Percentiles rank a stretch among this genome's conserved stretches.
Evolutionary conservation across 2,888 invertebrate genomes (phyloP).

Genomic region (Aporophyla nigra): DNA sequence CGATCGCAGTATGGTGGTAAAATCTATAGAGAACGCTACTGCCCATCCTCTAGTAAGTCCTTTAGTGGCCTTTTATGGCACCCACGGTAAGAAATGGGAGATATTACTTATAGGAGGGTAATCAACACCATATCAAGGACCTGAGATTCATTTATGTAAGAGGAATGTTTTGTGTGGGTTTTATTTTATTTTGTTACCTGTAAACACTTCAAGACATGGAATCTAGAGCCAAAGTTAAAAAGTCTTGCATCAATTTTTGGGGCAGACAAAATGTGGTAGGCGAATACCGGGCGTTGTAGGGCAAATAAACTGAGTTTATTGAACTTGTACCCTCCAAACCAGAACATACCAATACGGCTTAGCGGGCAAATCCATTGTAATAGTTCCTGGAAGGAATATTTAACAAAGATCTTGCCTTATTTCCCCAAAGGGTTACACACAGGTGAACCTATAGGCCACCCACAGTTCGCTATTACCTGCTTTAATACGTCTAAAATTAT

Average conservation of each 20-base stretch:
- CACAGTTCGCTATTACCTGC: background rate
- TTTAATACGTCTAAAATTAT: constrained; percentile 12
- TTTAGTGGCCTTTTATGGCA: no score
- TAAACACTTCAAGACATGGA: background rate
- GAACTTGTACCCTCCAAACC: background rate
- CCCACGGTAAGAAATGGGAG: background rate
- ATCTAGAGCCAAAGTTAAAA: background rate
- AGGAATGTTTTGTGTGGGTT: background rate
- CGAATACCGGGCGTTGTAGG: background rate
- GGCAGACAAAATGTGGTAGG: no score
- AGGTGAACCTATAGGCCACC: background rate
- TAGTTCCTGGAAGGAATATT: background rate
- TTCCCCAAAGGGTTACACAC: background rate
- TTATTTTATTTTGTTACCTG: background rate
- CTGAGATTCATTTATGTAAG: background rate
- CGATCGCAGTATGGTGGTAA: no score
- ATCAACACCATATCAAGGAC: background rate
- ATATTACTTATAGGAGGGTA: background rate
- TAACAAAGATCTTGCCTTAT: background rate
- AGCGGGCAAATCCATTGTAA: background rate
- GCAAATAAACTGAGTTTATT: no score
- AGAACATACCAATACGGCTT: no score
- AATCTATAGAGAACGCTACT: no score
- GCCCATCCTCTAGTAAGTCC: no score
- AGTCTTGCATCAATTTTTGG: background rate